A percentile compares a stretch with the other conserved stretches of the same genome.
These are phyloP conservation scores for Drosophila repleta DNA, from an alignment of 1,140 invertebrate species.

Conservation along the genomic window DNA sequence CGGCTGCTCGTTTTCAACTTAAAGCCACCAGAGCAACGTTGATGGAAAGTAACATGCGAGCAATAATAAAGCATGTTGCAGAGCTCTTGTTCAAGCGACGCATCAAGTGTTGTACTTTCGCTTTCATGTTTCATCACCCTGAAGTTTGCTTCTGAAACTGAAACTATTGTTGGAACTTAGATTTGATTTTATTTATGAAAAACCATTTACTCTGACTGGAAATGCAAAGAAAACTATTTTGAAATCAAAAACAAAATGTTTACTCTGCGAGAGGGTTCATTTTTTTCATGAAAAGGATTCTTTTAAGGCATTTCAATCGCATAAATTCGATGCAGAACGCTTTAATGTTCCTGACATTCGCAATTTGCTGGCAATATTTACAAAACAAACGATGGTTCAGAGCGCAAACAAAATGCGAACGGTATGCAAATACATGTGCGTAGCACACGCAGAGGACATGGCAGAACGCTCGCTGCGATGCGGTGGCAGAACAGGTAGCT, in stretches of 20 bases:
- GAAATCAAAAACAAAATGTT: background rate
- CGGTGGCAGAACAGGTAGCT: constrained; percentile 28
- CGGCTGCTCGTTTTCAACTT: constrained; percentile 26
- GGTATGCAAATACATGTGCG: constrained; percentile 62
- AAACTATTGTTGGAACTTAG: too few species aligned
- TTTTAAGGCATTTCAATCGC: too few species aligned
- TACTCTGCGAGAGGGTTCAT: too few species aligned
- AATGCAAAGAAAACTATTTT: background rate
- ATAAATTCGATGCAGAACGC: too few species aligned
- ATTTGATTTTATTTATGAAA: too few species aligned
- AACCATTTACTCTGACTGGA: background rate
- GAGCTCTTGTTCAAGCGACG: constrained; percentile 5
- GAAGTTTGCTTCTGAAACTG: too few species aligned
- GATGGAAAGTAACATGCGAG: background rate
- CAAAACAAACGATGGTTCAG: constrained; percentile 59
- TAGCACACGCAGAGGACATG: constrained; percentile 20
- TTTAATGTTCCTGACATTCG: background rate
- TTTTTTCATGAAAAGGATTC: too few species aligned
- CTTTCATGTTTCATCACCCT: constrained; percentile 18
- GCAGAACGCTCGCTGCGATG: constrained; percentile 1
- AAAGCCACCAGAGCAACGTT: constrained; percentile 9
- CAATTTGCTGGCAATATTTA: constrained; percentile 57
- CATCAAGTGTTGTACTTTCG: constrained; percentile 4
- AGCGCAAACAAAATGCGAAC: constrained; percentile 58
- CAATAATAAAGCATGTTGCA: constrained; percentile 8